Base-by-base conservation (phyloP, 2,113 vertebrate species). In the Rhea americana region DNA sequence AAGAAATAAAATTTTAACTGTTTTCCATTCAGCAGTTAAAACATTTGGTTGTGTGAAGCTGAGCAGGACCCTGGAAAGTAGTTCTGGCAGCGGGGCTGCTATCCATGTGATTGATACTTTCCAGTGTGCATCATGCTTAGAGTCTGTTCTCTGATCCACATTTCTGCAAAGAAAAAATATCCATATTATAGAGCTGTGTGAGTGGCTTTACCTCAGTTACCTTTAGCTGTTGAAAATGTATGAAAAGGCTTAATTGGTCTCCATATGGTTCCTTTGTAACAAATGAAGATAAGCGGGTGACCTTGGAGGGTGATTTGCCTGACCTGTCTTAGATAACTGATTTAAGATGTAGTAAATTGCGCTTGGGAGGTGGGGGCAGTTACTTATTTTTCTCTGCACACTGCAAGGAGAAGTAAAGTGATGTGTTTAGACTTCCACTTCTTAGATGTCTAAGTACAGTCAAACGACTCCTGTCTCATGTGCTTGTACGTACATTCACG, bases 21-120 rank as follows among this genome's bases (percentile, higher is more conserved):
- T 84, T 93, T 94, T 94, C 91, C 90, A 90, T 93, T 82, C 88
- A 79, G 88, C 85, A 84, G 85, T 84, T 94, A 92, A 93, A 96
- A 65, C 0, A 1, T 48, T 84, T 67, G 66, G 47, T 85, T 89
- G 35, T 82, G 51, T 88, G 92, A 95, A 76, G 43, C 88, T 93
- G 73, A 90, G 82, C 85, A 91, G 85, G 86, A 75, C 35, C 70
- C 72, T 73, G 70, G 85, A 86, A 93, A 94, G 73, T 22, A 30
- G 45, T 39, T 88, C 61, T 79, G 76, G 80, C 81, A 83, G 39
- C 0, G 1, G 9, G 61, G 82, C 56, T 86, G 61, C 53, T 79
- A 91, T 75, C 61, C 62, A 30, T 22, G 4, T 62, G 89, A 83
- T 47, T 1, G 39, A 85, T 76, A 53, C 20, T 78, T 91, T 90